These are phyloP conservation scores for Portevinia maculata DNA, from an alignment of 2,888 invertebrate genomes.

Conservation along the genomic window DNA sequence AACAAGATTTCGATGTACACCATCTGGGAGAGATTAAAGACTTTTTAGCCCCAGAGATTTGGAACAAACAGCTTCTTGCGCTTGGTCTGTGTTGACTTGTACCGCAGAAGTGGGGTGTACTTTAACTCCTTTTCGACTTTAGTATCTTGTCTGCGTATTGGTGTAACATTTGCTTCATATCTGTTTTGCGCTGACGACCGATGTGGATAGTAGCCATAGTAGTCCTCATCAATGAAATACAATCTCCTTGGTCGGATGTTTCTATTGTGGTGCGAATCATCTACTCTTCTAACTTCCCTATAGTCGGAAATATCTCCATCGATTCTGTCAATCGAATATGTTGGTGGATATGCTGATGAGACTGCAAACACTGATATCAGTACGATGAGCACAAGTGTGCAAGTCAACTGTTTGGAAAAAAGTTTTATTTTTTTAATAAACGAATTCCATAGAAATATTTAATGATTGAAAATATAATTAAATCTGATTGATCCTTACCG, in stretches of 20 bases:
- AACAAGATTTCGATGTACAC: background rate
- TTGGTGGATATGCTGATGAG: constrained; percentile 34
- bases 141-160: constrained; percentile 35
- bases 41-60: constrained; percentile 79
- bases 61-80: constrained; percentile 81
- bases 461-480: too few species aligned
- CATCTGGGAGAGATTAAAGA: background rate
- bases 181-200: background rate
- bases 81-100: constrained; percentile 78
- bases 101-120: constrained; percentile 77
- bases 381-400: constrained; percentile 17
- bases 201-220: constrained; percentile 57
- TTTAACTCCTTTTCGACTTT: constrained; percentile 54
- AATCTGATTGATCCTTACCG: constrained; percentile 45
- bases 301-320: constrained; percentile 18
- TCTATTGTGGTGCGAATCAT: constrained; percentile 60
- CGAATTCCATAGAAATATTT: background rate
- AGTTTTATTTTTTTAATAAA: background rate
- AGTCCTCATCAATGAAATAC: constrained; percentile 78
- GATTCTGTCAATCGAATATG: constrained; percentile 44
- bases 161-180: background rate
- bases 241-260: constrained; percentile 77
- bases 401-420: constrained; percentile 32
- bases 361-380: constrained; percentile 14
- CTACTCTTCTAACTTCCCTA: constrained; percentile 2